These are phyloP conservation scores for Phoxinus phoxinus DNA, from an alignment of 2,113 vertebrate species.

Conservation along the genomic window DNA sequence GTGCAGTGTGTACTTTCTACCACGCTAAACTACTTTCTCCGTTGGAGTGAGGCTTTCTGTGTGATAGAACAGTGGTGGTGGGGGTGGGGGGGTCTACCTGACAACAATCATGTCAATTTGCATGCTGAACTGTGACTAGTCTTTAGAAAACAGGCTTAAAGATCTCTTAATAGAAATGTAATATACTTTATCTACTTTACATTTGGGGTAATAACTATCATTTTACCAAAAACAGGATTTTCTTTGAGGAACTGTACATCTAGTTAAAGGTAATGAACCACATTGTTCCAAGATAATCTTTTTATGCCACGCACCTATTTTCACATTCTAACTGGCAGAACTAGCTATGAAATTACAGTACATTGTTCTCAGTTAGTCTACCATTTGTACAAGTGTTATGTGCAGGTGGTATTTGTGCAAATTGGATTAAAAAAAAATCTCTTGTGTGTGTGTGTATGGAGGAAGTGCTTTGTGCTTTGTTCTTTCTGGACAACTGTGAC, in stretches of 20 bases:
- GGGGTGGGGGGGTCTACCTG: not conserved
- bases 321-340: not conserved
- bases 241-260: not conserved
- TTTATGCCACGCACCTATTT: not conserved
- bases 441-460: not conserved
- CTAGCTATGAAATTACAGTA: not conserved
- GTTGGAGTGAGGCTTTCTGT: not conserved
- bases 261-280: not conserved
- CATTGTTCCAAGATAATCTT: not conserved
- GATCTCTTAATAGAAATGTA: not conserved
- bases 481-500: not conserved
- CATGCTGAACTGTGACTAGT: slow-evolving; percentile 24
- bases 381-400: not conserved
- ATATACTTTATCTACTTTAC: not conserved
- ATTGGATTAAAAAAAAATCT: not conserved
- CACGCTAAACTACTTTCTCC: not conserved
- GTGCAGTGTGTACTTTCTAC: not conserved
- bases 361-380: not conserved
- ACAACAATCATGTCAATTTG: not conserved
- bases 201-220: not conserved
- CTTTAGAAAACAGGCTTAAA: not conserved
- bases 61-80: not conserved
- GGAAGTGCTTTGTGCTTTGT: slow-evolving; percentile 44
- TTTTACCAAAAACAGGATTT: not conserved
- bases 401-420: slow-evolving; percentile 24